Evolutionary conservation across 2,797 vertebrate species (phyloP).

Genomic region (Dryobates pubescens): DNA sequence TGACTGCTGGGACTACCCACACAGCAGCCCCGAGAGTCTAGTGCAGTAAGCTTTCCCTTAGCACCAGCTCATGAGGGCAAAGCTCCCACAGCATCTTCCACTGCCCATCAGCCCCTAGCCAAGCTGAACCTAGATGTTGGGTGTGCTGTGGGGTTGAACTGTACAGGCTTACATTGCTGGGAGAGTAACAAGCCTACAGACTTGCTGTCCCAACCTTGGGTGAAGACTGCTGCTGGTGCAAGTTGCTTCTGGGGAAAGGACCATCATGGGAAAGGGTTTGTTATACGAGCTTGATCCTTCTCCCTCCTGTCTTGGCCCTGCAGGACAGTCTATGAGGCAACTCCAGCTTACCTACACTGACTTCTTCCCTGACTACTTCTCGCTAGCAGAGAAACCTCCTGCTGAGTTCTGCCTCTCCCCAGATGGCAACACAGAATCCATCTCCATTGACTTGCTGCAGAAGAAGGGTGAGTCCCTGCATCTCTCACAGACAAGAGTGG

Average conservation of each 20-base stretch:
- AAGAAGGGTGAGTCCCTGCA: slow-evolving; percentile 84
- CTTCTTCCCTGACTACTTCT: slow-evolving; percentile 94
- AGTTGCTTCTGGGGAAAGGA: background rate
- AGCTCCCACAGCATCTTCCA: background rate
- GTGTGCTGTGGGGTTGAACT: background rate
- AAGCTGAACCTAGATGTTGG: background rate
- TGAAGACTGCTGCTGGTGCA: background rate
- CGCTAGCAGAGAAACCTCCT: slow-evolving; percentile 91
- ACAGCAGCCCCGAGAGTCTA: background rate
- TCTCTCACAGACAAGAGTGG: accelerated
- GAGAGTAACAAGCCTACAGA: background rate
- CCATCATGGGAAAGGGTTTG: background rate
- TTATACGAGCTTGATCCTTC: background rate
- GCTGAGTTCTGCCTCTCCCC: slow-evolving; percentile 98
- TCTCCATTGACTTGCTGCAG: slow-evolving; percentile 90
- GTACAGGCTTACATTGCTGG: background rate
- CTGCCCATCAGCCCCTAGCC: accelerated
- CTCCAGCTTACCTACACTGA: slow-evolving; percentile 86
- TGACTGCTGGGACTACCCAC: background rate
- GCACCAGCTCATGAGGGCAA: background rate
- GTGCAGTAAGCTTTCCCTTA: background rate
- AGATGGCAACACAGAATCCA: slow-evolving; percentile 86
- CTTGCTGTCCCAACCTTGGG: background rate
- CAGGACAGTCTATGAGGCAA: slow-evolving; percentile 82
- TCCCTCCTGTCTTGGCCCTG: background rate